phyloP scores from a whole-genome alignment of 2,113 vertebrate genomes.

The Ctenodactylus gundi region DNA sequence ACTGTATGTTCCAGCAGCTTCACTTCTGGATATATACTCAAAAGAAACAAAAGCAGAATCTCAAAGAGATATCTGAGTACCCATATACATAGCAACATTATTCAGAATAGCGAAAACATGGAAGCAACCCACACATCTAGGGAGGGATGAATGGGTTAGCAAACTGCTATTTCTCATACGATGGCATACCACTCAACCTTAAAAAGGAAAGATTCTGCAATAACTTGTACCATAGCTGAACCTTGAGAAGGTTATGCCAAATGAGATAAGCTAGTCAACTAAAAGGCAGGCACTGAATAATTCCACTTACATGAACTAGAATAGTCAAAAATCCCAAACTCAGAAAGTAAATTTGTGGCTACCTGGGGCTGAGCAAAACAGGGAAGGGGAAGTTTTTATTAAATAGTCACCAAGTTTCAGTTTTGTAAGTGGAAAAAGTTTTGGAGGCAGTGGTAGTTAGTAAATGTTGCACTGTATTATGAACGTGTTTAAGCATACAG shows the following conservation, averaged over 20 bases:
- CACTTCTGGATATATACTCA: neutral
- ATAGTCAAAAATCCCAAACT: neutral
- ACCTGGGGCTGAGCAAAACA: neutral
- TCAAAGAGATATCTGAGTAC: conserved; percentile 8
- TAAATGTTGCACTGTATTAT: neutral
- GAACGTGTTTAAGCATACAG: neutral
- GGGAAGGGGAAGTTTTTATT: neutral
- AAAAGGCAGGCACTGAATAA: neutral
- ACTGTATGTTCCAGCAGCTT: neutral
- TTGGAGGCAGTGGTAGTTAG: neutral
- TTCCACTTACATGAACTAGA: neutral
- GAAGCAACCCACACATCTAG: neutral
- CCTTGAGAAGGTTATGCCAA: neutral
- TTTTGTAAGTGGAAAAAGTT: neutral
- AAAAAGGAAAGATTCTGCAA: neutral
- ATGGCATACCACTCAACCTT: neutral
- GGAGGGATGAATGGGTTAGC: neutral
- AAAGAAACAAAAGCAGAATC: neutral
- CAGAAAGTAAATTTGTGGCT: neutral
- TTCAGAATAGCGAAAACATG: conserved; percentile 1
- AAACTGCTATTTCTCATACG: neutral
- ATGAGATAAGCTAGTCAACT: conserved; percentile 6
- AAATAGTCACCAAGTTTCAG: neutral
- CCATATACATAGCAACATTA: neutral
- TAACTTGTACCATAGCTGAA: neutral